A percentile compares a stretch with the other conserved stretches of the same genome.
Evolutionary conservation across 1,140 invertebrate genomes (phyloP).

Genomic region (Choristoneura fumiferana): DNA sequence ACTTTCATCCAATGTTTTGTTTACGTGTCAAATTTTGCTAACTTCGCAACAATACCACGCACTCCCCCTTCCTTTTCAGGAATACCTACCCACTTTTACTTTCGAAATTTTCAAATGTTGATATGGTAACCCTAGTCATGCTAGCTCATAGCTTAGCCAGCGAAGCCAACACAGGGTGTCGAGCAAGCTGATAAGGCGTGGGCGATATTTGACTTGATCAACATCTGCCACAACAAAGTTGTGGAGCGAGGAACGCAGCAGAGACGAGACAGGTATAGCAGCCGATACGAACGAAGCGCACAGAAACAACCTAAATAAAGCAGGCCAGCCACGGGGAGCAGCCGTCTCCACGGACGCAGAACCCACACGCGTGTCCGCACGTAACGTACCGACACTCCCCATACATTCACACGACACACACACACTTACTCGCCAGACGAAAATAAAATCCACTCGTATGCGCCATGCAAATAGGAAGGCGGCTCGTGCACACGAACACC

Average conservation of each 20-base stretch:
- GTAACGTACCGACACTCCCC: constrained; percentile 43
- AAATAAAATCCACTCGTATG: constrained; percentile 77
- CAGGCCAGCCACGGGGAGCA: constrained; percentile 60
- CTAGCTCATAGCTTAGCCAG: too few species aligned
- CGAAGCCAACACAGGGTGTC: too few species aligned
- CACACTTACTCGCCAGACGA: constrained; percentile 62
- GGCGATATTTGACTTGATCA: too few species aligned
- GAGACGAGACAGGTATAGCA: constrained; percentile 15
- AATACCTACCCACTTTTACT: too few species aligned
- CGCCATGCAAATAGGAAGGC: constrained; percentile 75
- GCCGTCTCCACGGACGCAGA: constrained; percentile 56
- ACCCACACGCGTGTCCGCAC: constrained; percentile 40
- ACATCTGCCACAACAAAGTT: not conserved
- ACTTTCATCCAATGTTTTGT: too few species aligned
- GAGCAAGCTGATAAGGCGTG: too few species aligned
- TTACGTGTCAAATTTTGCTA: too few species aligned
- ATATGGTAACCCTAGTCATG: too few species aligned
- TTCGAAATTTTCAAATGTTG: too few species aligned
- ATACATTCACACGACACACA: constrained; percentile 51
- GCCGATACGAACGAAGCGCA: constrained; percentile 44
- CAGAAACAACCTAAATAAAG: constrained; percentile 76
- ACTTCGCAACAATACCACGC: too few species aligned
- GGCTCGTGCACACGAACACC: constrained; percentile 57
- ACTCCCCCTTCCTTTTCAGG: too few species aligned
- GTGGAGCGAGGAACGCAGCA: not conserved